Base-by-base conservation (phyloP, 1,140 invertebrate species). In the Neotoxoptera formosana region DNA sequence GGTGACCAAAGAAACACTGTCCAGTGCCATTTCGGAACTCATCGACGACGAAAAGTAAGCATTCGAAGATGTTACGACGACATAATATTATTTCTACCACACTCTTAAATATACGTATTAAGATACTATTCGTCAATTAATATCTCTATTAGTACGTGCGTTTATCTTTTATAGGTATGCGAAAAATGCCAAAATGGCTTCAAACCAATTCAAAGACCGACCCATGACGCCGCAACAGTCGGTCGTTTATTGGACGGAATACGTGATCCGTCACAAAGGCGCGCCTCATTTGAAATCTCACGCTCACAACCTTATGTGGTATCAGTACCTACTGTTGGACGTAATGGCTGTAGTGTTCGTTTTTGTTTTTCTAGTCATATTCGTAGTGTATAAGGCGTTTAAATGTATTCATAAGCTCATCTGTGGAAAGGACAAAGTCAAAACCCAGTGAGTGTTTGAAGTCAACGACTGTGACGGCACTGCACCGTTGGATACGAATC, bases 171-270 rank as follows among this genome's bases (percentile, higher is more conserved):
- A 25, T 45, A 94, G 94, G 21, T 94, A 94, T 84, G 53, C 30
- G 53, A 86, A 94, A 84, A 93, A 92, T 81, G 94, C 94, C 1
- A 90, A 87, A 36, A 83, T 84, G 21, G n/a, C 93, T 60, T 93
- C 94, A 0, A 83, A 87, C 60, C 30, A 67, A 47, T 94, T 94
- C 91, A 94, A 91, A 45, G 94, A 94, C 95, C 96, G 0, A 94
- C 96, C 94, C 94, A 95, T 9, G 95, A 96, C 56, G 0, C 93
- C 45, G 17, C 51, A 90, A 83, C 95, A 96, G 23, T 95, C 95
- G 36, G 96, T 96, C 7, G 94, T 96, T 60, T 97, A 95, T 94
- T 97, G 96, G 96, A 96, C 96, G 9, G 96, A 97, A 94, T 96
- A 96, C 94, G 96, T 96, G 8, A 96, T 96, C 7, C 95, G 96